Percentiles rank a stretch among this genome's conserved stretches.
Conservation (phyloP, 2,797 vertebrate species). For the Sebastes matsubarae region DNA sequence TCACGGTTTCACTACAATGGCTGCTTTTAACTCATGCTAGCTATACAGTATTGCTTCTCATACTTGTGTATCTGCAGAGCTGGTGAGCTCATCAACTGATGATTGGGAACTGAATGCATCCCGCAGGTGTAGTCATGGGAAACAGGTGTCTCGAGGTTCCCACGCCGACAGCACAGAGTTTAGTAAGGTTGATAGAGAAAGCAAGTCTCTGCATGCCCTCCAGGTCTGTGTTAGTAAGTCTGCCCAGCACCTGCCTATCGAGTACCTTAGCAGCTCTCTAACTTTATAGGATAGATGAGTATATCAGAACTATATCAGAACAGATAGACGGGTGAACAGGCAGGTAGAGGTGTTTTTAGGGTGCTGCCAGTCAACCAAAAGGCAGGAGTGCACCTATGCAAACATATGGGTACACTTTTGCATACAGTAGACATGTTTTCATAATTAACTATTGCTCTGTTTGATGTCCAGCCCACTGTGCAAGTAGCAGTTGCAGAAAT, state of each 20-base stretch:
- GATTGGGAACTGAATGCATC: slow-evolving; percentile 72
- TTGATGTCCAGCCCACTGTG: slow-evolving; percentile 18
- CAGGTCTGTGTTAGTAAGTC: slow-evolving; percentile 68
- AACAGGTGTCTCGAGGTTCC: slow-evolving; percentile 92
- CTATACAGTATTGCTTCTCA: neutral
- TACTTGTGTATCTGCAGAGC: neutral
- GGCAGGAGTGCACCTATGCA: slow-evolving; percentile 31
- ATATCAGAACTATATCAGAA: slow-evolving; percentile 26
- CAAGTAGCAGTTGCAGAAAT: slow-evolving; percentile 61
- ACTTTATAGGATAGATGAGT: neutral
- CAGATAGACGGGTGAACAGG: neutral
- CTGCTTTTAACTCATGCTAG: neutral
- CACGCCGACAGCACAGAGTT: slow-evolving; percentile 91
- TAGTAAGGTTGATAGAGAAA: slow-evolving; percentile 67
- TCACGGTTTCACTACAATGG: neutral
- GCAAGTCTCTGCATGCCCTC: slow-evolving; percentile 89
- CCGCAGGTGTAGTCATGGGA: slow-evolving; percentile 93
- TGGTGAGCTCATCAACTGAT: slow-evolving; percentile 64
- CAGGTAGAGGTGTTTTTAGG: neutral
- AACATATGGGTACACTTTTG: slow-evolving; percentile 46
- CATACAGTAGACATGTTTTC: slow-evolving; percentile 52
- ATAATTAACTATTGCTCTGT: slow-evolving; percentile 28
- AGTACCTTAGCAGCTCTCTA: neutral
- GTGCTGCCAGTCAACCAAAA: slow-evolving; percentile 26
- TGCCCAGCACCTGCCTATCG: slow-evolving; percentile 34